These are phyloP conservation scores for Regulus satrapa DNA, from an alignment of 2,113 vertebrate genomes.

Conservation along the genomic window DNA sequence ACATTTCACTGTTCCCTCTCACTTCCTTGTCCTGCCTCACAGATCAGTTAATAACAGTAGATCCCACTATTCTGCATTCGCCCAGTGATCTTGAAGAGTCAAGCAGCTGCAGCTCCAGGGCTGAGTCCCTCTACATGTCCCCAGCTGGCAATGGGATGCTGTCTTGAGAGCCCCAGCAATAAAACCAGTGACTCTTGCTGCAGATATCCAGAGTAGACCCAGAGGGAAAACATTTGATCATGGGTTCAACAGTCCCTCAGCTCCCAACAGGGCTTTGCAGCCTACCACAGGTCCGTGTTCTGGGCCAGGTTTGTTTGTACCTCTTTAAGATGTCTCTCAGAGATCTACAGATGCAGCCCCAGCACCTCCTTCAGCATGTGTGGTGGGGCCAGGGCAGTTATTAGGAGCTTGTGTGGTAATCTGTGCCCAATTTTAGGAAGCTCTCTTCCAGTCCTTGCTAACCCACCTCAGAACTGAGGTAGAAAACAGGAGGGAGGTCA, in stretches of 20 bases:
- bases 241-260: not conserved
- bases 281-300: not conserved
- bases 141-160: not conserved
- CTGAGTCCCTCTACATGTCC: not conserved
- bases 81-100: not conserved
- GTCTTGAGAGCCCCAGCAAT: not conserved
- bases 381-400: not conserved
- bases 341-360: fast-evolving
- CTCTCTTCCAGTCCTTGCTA: not conserved
- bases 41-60: not conserved
- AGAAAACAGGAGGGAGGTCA: not conserved
- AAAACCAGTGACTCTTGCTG: not conserved
- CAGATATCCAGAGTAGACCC: not conserved
- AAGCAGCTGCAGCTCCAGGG: not conserved
- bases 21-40: not conserved
- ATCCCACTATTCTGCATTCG: not conserved
- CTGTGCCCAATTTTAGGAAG: not conserved
- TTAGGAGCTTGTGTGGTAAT: not conserved
- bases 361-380: fast-evolving
- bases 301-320: not conserved
- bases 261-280: not conserved
- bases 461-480: not conserved
- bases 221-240: not conserved
- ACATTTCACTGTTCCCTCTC: not conserved
- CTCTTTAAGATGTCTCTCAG: not conserved